These are phyloP conservation scores for Cremastinae sp. DNA, from an alignment of 2,888 invertebrate genomes.

Conservation along the genomic window DNA sequence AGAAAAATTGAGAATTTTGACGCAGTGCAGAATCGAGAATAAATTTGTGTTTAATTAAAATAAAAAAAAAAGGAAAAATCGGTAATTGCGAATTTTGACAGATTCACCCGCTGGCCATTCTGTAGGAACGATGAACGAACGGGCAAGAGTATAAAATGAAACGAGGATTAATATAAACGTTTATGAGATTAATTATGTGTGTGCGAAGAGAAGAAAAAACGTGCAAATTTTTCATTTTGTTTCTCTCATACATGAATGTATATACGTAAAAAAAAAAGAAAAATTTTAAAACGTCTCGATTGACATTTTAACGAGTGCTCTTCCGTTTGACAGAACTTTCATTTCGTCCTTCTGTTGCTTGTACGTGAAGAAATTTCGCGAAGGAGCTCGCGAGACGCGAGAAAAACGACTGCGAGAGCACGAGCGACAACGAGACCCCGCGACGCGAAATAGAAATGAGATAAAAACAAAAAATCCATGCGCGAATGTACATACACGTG, in stretches of 20 bases:
- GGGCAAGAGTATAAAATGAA: slow-evolving; percentile 63
- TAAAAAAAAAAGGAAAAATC: background rate
- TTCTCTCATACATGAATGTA: background rate
- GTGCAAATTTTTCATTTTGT: background rate
- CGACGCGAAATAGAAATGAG: slow-evolving; percentile 33
- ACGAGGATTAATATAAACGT: too few species aligned
- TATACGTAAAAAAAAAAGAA: background rate
- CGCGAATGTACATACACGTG: slow-evolving; percentile 8
- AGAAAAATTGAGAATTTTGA: too few species aligned
- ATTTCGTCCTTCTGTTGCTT: slow-evolving; percentile 49
- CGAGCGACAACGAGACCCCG: slow-evolving; percentile 50
- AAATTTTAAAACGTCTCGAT: slow-evolving; percentile 25
- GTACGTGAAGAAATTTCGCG: slow-evolving; percentile 21
- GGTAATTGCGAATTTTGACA: background rate
- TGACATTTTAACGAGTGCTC: slow-evolving; percentile 53
- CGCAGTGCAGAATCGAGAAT: background rate
- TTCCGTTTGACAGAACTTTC: slow-evolving; percentile 49
- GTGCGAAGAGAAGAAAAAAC: slow-evolving; percentile 7
- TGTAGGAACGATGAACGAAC: slow-evolving; percentile 73
- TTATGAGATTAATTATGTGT: slow-evolving; percentile 41
- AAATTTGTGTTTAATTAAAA: background rate
- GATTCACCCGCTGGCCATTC: slow-evolving; percentile 74
- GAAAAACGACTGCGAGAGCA: slow-evolving; percentile 21
- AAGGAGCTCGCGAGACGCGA: slow-evolving; percentile 16
- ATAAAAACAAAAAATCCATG: slow-evolving; percentile 10